Evolutionary conservation across 2,113 vertebrate genomes (phyloP).

Genomic region (Ivindomyrus marchei): DNA sequence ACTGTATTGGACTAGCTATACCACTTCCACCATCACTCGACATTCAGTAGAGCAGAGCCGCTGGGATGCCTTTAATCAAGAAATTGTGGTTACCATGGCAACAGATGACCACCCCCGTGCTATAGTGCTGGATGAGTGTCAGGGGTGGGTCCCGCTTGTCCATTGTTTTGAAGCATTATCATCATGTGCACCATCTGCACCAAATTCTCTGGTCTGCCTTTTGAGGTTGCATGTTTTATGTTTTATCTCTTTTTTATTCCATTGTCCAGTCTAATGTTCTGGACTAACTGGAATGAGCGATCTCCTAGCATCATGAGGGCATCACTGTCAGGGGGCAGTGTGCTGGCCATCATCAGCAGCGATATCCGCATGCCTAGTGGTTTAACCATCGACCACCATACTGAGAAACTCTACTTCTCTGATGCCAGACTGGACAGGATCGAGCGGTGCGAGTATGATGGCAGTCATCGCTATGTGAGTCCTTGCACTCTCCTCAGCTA

Average conservation of each 20-base stretch:
- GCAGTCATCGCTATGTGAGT: constrained; percentile 84
- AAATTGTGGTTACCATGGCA: constrained; percentile 94
- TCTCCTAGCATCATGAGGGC: constrained; percentile 94
- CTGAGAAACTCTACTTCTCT: constrained; percentile 94
- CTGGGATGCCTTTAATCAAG: constrained; percentile 76
- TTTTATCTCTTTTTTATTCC: not conserved
- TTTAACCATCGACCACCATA: constrained; percentile 86
- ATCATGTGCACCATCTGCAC: not conserved
- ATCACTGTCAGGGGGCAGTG: constrained; percentile 79
- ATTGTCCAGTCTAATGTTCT: constrained; percentile 61
- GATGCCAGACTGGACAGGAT: constrained; percentile 95
- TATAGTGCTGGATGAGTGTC: constrained; percentile 91
- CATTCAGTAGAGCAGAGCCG: constrained; percentile 89
- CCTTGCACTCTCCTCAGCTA: not conserved
- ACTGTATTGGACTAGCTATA: constrained; percentile 95
- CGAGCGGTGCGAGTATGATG: constrained; percentile 90
- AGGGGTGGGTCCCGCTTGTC: constrained; percentile 70
- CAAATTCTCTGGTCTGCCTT: not conserved
- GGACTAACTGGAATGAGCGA: constrained; percentile 98
- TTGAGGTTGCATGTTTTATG: not conserved
- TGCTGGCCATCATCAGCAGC: constrained; percentile 85
- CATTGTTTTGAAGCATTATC: not conserved
- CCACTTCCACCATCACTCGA: constrained; percentile 89
- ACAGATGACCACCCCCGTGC: constrained; percentile 90
- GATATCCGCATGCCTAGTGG: constrained; percentile 93